Base-by-base conservation (phyloP, 1,140 invertebrate genomes). In the Maconellicoccus hirsutus region DNA sequence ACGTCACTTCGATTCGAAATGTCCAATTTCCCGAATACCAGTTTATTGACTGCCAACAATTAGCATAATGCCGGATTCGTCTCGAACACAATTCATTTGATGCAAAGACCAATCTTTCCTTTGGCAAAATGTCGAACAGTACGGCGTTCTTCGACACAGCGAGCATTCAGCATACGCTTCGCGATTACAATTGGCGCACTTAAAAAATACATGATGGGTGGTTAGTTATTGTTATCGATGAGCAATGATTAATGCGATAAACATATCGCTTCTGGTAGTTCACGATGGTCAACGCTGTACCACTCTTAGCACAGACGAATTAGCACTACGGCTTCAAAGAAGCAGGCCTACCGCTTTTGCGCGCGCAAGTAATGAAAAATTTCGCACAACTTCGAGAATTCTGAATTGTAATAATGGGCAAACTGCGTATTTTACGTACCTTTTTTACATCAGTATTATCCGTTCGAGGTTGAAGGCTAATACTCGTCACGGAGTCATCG, bases 71-170 rank as follows among this genome's bases (percentile, higher is more conserved):
- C 77, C 76, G 21, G 71, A 73, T 69, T 77, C 75, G 70, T 86
- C 86, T 59, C 87, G 82, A 23, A 89, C 86, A 79, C 91, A 93
- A 77, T 92, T 89, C 42, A 91, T 87, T 78, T 92, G 90, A 79
- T 93, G 91, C 25, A 86, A 84, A 23, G 83, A 84, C 91, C 91
- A 93, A 79, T 93, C 91, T 80, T 92, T 92, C 69, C 89, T 84
- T 79, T 93, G 91, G 78, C 91, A 93, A 78, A 91, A 93, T 16
- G 87, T 89, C 1, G 90, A 92, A 78, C 91, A 93, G 75, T 93
- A 93, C 29, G 89, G 90, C 1, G 90, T 92, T 70, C 89, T 83
- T 59, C 90, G 83, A 77, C 91, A 93, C 27, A 92, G 78, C 0
- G 90, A 92, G 79, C 91, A 93, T 77, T 93, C 90, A 0, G 90